Evolutionary conservation across 1,140 invertebrate genomes (phyloP), one percentile per base, ranked within the genome.

Genomic region (Popillia japonica): DNA sequence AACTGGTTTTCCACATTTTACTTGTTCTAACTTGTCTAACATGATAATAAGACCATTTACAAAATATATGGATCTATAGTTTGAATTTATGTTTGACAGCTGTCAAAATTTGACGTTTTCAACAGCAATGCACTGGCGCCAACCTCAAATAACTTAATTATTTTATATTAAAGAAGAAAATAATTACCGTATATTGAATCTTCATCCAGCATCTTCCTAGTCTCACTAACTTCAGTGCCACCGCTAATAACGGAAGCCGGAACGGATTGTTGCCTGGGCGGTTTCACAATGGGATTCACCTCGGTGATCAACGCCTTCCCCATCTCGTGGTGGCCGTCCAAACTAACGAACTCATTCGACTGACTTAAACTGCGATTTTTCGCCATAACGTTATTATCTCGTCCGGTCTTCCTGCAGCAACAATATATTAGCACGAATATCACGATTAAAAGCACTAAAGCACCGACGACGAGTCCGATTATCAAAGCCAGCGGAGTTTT

Each of bases 231-330:
- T 86, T 95, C 94, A 0, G 93, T 94, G 6, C 90, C 91, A 48
- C 90, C 89, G 75, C 90, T 91, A 48, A 90, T 92, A 14, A 92
- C 89, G 0, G 92, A 92, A 1, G 92, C 90, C 23, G 92, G 90
- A 44, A 91, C 91, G 77, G 93, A 92, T n/a, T 92, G 92, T 77
- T 93, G 87, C 20, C 93, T 87, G 0, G 94, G 93, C 0, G 94
- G 93, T 81, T 95, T 95, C 42, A 93, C 91, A 0, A 95, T 92
- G 0, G 94, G 94, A 87, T 95, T 95, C 17, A 95, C 93, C 17
- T 93, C 92, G 0, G 93, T 93, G 73, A 95, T 92, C 1, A 95
- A 87, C 78, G 93, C 93, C 84, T 95, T 96, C 81, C 94, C 93
- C 88, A 94, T 92, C 83, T 95, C 93, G 44, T 90, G 89, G 89